phyloP scores from a whole-genome alignment of 1,140 invertebrate genomes.

The Bombus confusus region DNA sequence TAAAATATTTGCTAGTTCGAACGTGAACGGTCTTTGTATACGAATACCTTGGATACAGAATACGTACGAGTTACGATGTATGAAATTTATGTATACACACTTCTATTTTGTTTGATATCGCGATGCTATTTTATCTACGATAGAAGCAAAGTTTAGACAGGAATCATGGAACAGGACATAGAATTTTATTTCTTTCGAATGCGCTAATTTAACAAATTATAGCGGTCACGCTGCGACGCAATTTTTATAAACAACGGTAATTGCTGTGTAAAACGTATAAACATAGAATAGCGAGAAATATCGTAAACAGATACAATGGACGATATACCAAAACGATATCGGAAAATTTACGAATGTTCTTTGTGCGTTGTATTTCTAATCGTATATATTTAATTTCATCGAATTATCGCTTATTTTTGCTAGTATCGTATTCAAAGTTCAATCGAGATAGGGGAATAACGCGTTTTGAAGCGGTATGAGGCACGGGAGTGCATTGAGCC shows the following conservation, averaged over 20 bases:
- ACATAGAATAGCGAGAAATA: background rate
- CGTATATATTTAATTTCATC: background rate
- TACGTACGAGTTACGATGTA: background rate
- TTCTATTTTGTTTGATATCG: background rate
- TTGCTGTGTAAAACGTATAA: background rate
- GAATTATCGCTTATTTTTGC: background rate
- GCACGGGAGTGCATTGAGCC: background rate
- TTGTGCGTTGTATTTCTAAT: background rate
- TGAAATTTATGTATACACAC: background rate
- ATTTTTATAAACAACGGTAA: background rate
- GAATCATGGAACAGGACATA: background rate
- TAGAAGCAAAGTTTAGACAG: background rate
- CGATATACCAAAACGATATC: too few relatives aligned
- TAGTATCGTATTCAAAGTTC: background rate
- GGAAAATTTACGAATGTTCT: background rate
- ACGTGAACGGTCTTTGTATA: conserved; percentile 3
- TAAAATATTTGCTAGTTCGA: conserved; percentile 2
- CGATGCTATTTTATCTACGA: background rate
- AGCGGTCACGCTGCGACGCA: background rate
- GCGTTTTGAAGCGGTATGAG: background rate
- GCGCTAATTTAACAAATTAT: background rate
- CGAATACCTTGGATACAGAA: conserved; percentile 5
- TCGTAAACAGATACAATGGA: too few relatives aligned
- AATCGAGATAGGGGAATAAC: background rate
- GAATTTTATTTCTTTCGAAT: background rate